A percentile compares a stretch with the other conserved stretches of the same genome.
phyloP scores from a whole-genome alignment of 2,113 vertebrate species.

The Colinus virginianus region DNA sequence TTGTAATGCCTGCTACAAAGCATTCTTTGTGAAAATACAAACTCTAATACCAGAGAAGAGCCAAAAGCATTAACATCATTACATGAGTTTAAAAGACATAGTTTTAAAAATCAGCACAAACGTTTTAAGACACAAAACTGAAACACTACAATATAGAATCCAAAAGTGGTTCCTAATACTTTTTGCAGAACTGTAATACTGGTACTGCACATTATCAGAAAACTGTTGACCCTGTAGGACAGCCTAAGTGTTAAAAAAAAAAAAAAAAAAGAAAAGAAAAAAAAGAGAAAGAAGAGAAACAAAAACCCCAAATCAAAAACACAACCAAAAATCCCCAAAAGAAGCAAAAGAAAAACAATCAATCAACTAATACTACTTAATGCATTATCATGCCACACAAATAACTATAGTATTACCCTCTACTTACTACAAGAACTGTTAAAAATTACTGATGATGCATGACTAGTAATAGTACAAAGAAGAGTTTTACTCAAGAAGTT shows the following conservation, averaged over 20 bases:
- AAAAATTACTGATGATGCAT: conserved; percentile 91
- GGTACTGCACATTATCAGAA: conserved; percentile 94
- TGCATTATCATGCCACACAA: conserved; percentile 99
- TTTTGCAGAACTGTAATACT: conserved; percentile 88
- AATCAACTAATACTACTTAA: conserved; percentile 91
- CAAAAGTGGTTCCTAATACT: conserved; percentile 89
- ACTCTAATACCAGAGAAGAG: conserved; percentile 93
- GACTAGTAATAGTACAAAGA: conserved; percentile 93
- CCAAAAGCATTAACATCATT: conserved; percentile 88
- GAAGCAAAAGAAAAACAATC: conserved; percentile 63
- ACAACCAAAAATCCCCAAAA: conserved; percentile 62
- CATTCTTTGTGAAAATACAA: conserved; percentile 98
- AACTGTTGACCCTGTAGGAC: conserved; percentile 86
- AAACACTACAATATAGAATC: conserved; percentile 95
- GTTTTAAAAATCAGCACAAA: conserved; percentile 94
- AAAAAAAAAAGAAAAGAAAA: conserved; percentile 70
- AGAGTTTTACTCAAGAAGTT: conserved; percentile 86
- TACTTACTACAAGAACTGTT: conserved; percentile 91
- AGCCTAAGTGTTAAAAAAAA: conserved; percentile 84
- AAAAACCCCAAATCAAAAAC: conserved; percentile 69
- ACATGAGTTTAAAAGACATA: conserved; percentile 91
- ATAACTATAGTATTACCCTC: conserved; percentile 92
- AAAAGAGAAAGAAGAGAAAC: conserved; percentile 72
- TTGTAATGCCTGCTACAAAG: conserved; percentile 96
- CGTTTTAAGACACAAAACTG: conserved; percentile 92